phyloP scores from a whole-genome alignment of 2,888 invertebrate species.

The Heliconius sara region DNA sequence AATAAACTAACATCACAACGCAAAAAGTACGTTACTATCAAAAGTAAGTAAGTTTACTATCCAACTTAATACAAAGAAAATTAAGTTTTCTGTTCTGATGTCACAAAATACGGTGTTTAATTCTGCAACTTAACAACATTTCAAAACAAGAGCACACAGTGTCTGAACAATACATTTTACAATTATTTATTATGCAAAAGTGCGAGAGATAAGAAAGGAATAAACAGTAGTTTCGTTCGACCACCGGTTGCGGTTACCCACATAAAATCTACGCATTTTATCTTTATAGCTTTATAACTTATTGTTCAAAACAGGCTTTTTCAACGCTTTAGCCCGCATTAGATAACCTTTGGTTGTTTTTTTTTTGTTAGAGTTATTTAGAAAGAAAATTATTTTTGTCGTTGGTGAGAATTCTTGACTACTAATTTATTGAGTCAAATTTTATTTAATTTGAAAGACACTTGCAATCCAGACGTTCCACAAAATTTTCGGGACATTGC shows the following conservation, averaged over 20 bases:
- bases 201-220: background rate
- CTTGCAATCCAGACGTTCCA: too few relatives aligned
- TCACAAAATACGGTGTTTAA: background rate
- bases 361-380: background rate
- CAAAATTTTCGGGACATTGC: too few relatives aligned
- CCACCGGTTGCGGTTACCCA: slow-evolving; percentile 19
- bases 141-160: too few relatives aligned
- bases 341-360: background rate
- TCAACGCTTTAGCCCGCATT: background rate
- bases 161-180: background rate
- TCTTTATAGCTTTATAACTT: slow-evolving; percentile 18
- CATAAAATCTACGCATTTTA: slow-evolving; percentile 6
- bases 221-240: background rate
- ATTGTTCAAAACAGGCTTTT: background rate
- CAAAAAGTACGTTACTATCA: too few relatives aligned
- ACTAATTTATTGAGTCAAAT: background rate
- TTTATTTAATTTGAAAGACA: background rate
- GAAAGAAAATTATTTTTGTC: background rate
- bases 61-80: too few relatives aligned
- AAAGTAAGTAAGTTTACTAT: too few relatives aligned
- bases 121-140: background rate
- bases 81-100: too few relatives aligned
- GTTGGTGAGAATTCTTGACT: background rate
- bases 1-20: too few relatives aligned
- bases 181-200: background rate